Conservation (phyloP, 2,113 vertebrate species). For the Trochalopteron elliotii region DNA sequence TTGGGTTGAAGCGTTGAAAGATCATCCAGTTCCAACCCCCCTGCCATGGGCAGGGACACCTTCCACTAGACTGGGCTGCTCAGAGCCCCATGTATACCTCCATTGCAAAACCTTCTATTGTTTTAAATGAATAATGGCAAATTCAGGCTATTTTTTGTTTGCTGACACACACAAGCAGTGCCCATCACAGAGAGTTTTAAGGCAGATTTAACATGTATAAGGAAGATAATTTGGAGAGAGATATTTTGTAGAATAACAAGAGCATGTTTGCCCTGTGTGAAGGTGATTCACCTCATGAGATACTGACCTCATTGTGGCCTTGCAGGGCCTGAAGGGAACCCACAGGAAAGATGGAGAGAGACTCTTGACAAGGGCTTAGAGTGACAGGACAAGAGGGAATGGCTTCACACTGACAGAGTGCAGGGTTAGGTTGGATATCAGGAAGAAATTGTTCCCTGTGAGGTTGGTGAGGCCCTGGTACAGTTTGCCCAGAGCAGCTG, state of each 20-base stretch:
- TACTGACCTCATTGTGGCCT: accelerated
- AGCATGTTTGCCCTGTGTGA: background rate
- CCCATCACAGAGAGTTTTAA: background rate
- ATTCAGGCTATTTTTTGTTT: background rate
- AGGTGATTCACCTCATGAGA: too few species aligned
- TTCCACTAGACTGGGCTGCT: background rate
- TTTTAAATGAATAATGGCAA: background rate
- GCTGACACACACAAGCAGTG: background rate
- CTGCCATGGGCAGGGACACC: background rate
- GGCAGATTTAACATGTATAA: background rate
- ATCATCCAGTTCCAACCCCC: background rate
- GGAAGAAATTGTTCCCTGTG: background rate
- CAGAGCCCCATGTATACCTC: background rate
- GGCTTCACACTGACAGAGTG: background rate
- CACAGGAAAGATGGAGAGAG: background rate
- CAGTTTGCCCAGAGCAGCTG: background rate
- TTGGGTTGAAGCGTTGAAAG: background rate
- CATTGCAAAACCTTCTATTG: background rate
- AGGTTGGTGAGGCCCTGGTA: background rate
- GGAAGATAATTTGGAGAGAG: background rate
- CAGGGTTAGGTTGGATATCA: accelerated
- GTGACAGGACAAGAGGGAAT: background rate
- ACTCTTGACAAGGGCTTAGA: background rate
- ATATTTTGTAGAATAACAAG: background rate
- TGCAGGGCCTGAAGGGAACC: background rate